Percentiles rank a stretch among this genome's conserved stretches.
Conservation (phyloP, 2,888 invertebrate species). For the Hirtodrosophila cameraria region DNA sequence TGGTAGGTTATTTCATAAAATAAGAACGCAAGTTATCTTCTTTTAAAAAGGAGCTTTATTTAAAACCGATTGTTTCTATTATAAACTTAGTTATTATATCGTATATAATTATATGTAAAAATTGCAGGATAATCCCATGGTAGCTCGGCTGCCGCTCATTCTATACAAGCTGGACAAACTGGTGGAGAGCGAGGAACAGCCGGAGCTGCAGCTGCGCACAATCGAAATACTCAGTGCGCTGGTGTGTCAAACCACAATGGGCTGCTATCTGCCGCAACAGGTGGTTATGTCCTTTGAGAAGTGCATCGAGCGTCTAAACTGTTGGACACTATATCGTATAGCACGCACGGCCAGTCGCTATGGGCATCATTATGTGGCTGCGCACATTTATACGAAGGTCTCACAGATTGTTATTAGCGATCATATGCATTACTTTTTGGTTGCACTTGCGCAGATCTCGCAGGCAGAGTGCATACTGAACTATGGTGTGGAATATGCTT, state of each 20-base stretch:
- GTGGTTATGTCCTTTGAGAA: slow-evolving; percentile 86
- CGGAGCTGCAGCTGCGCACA: slow-evolving; percentile 84
- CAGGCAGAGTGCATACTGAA: slow-evolving; percentile 89
- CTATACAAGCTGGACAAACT: slow-evolving; percentile 81
- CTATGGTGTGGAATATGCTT: slow-evolving; percentile 85
- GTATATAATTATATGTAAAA: too few relatives aligned
- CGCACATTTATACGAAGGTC: slow-evolving; percentile 87
- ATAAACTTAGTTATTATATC: too few relatives aligned
- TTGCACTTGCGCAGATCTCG: slow-evolving; percentile 91
- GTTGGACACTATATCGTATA: slow-evolving; percentile 94
- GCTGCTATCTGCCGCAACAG: slow-evolving; percentile 88
- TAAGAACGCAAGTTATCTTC: too few relatives aligned
- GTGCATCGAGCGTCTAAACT: slow-evolving; percentile 86
- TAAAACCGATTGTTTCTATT: not conserved
- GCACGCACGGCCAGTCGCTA: slow-evolving; percentile 94
- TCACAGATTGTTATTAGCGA: slow-evolving; percentile 92
- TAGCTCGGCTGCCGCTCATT: slow-evolving; percentile 80
- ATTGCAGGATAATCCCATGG: slow-evolving; percentile 72
- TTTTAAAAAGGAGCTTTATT: too few relatives aligned
- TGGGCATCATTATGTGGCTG: slow-evolving; percentile 91
- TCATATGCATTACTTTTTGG: slow-evolving; percentile 94
- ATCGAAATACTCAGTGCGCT: slow-evolving; percentile 92
- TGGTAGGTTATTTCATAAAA: slow-evolving; percentile 23
- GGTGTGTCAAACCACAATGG: slow-evolving; percentile 91
- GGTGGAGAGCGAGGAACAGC: slow-evolving; percentile 69